Base-by-base conservation (phyloP, 2,113 vertebrate species). In the Enhydra lutris region DNA sequence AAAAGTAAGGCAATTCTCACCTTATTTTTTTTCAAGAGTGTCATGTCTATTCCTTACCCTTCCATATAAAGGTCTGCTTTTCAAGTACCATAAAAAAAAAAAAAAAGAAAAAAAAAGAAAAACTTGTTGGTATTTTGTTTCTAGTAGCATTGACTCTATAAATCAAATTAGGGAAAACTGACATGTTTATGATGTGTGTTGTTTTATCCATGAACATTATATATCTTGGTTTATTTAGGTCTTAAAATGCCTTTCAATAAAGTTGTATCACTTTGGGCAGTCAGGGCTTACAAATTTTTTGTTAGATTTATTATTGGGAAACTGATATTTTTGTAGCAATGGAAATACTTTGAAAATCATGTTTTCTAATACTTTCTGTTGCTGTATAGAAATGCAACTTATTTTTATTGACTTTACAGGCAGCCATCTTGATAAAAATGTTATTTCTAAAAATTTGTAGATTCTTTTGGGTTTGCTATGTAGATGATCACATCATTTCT, bases 1-100 rank as follows among this genome's bases (percentile, higher is more conserved):
- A 67, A 93, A 87, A 80, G 52, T 81, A 47, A 69, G 84, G 20
- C 31, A 89, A 50, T 67, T 93, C 50, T 93, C 20, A 84, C 9
- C 61, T 39, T 50, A 6, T 52, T 78, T 83, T 12, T 86, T 76
- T 87, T 63, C 34, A 89, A 81, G 74, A 74, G 26, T 36, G 21
- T 34, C 29, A 17, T 17, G 26, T 74, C 84, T 74, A 18, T 91
- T 80, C 50, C 26, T 79, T 88, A 76, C 42, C 24, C 26, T 89
- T 96, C 65, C 65, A n/a, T 69, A 47, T 55, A 74, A 91, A 79
- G 50, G 93, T 76, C 73, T 90, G 29, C n/a, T 93, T 73, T 81
- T 47, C 34, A 73, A 85, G 36, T 57, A 57, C 45, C 34, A 67
- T 80, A 21, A 59, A 23, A 59, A 57, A 57, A 17, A 55, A 50